Percentiles rank a stretch among this genome's conserved stretches.
phyloP scores from a whole-genome alignment of 2,888 invertebrate genomes.

The Amiota minor region DNA sequence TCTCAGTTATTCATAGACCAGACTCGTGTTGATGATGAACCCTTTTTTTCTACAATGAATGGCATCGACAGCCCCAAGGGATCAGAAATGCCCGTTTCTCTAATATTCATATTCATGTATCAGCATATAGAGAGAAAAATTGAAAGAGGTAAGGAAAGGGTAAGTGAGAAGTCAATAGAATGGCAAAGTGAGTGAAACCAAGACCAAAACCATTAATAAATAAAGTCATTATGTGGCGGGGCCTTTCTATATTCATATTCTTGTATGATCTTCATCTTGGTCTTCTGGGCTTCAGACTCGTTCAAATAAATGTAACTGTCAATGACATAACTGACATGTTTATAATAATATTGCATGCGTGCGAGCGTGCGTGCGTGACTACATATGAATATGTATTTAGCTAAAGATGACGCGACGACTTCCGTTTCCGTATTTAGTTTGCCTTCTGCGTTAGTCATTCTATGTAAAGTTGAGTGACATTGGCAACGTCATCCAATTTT shows the following conservation, averaged over 20 bases:
- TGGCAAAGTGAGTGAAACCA: too few relatives aligned
- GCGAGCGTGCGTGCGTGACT: neutral
- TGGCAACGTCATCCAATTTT: constrained; percentile 11
- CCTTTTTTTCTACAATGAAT: constrained; percentile 9
- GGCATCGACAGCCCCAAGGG: neutral
- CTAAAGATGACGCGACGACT: constrained; percentile 3
- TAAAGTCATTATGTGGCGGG: constrained; percentile 12
- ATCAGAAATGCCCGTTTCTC: neutral
- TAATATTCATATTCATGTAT: neutral
- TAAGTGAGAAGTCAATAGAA: too few relatives aligned
- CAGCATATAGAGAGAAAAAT: neutral
- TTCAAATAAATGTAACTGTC: neutral
- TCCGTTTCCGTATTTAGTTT: constrained; percentile 5
- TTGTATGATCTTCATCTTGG: neutral
- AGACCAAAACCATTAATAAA: neutral
- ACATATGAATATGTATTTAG: neutral
- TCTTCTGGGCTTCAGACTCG: neutral
- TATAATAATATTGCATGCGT: neutral
- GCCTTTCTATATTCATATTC: neutral
- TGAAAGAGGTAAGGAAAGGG: neutral
- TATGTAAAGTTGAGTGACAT: too few relatives aligned
- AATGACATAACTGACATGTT: constrained; percentile 12
- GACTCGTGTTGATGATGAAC: neutral
- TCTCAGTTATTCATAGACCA: neutral
- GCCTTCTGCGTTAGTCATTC: neutral